Conservation (phyloP, 2,797 vertebrate species). For the Galagoides demidoff region DNA sequence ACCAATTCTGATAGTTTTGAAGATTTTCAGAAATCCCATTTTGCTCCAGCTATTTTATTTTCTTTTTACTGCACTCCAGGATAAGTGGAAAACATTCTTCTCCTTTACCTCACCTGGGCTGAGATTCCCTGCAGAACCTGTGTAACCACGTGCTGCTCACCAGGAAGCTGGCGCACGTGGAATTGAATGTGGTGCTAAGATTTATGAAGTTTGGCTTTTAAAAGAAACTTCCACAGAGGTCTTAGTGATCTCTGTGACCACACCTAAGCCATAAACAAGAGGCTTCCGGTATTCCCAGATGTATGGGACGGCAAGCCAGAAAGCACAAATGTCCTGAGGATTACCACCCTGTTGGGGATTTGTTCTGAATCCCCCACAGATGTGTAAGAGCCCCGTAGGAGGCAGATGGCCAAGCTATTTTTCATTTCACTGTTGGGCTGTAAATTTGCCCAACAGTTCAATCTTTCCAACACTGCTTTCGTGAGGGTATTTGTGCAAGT, state of each 20-base stretch:
- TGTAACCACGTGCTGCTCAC: rapidly evolving
- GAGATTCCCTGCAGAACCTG: background rate
- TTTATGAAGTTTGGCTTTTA: background rate
- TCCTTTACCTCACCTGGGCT: no score
- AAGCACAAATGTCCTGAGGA: background rate
- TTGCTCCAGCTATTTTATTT: background rate
- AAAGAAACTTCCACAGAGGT: background rate
- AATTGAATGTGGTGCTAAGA: background rate
- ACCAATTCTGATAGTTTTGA: background rate
- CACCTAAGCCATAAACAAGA: background rate
- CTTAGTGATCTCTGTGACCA: background rate
- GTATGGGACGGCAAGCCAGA: background rate
- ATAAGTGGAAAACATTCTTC: background rate
- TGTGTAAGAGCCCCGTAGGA: background rate
- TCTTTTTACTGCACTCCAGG: background rate
- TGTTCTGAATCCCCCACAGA: constrained; percentile 13
- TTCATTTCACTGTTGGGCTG: background rate
- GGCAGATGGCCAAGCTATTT: background rate
- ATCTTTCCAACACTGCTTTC: background rate
- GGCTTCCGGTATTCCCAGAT: background rate
- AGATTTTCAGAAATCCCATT: background rate
- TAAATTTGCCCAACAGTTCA: constrained; percentile 19
- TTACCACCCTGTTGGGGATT: background rate
- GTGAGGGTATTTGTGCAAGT: background rate
- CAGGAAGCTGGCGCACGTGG: no score